Base-by-base conservation (phyloP, 1,140 invertebrate species). In the Panulirus ornatus region DNA sequence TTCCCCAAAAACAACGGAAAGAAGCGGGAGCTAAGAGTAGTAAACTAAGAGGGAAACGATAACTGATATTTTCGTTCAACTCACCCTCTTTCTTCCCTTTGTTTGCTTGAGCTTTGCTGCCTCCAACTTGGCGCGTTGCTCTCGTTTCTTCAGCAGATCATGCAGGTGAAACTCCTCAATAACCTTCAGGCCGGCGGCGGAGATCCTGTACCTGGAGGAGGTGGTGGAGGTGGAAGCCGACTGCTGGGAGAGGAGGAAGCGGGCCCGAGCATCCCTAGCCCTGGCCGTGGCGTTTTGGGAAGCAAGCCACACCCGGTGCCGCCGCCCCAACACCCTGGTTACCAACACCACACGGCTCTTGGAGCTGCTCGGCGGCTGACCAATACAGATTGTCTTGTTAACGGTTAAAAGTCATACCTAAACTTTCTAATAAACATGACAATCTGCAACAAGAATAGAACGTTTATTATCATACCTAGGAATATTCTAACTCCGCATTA, bases 141-240 rank as follows among this genome's bases (percentile, higher is more conserved):
- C 78, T n/a, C 76, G 78, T 38, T 89, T 89, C 81, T 83, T 89
- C 11, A 89, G 42, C 3, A 89, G 42, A 51, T 82, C 78, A 9
- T 89, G 87, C 22, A 89, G 81, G 22, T 76, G 87, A 40, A 89
- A 82, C 36, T 89, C 40, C 70, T 89, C 47, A 36, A 89, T 75
- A 19, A 89, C 79, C 19, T 89, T 89, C 78, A 89, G 82, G 3
- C 84, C 84, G 22, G 70, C 84, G 9, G 84, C 14, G 44, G 84
- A 87, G 2, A 87, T 76, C 73, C 47, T 78, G 36, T 47, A 11
- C 0, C 30, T 30, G 22, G 75, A 58, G 34, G 19, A 36, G 9
- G 54, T 40, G 36, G 54, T 30, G 22, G 84, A 40, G 36, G 84
- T 54, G 40, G 36, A 44, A 16, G 38, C n/a, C 2, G 70, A 73